phyloP scores from a whole-genome alignment of 2,797 vertebrate genomes.

The Gouania willdenowi region DNA sequence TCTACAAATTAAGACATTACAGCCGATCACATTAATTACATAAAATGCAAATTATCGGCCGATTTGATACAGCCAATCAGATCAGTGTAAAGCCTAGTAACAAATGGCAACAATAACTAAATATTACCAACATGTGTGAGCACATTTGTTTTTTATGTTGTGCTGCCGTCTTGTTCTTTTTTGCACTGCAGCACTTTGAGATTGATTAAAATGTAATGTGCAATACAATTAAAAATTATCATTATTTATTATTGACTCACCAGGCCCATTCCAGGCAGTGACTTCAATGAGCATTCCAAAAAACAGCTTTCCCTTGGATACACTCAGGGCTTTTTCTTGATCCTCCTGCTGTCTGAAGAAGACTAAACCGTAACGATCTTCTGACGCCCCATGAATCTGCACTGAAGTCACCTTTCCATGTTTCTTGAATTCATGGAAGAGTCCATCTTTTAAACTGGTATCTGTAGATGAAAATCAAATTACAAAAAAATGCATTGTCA shows the following conservation, averaged over 20 bases:
- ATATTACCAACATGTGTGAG: too few relatives aligned
- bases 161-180: too few relatives aligned
- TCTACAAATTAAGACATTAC: too few relatives aligned
- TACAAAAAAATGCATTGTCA: neutral
- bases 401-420: constrained; percentile 98
- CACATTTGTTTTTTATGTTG: too few relatives aligned
- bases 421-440: constrained; percentile 99
- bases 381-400: constrained; percentile 94
- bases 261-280: constrained; percentile 96
- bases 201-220: too few relatives aligned
- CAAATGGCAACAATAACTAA: too few relatives aligned
- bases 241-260: constrained; percentile 64
- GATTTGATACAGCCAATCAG: too few relatives aligned
- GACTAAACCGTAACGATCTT: constrained; percentile 95
- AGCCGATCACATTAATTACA: too few relatives aligned
- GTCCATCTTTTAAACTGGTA: constrained; percentile 98
- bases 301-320: constrained; percentile 98
- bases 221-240: neutral
- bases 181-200: too few relatives aligned
- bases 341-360: constrained; percentile 99
- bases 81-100: too few relatives aligned
- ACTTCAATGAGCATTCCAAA: constrained; percentile 99
- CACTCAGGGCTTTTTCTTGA: constrained; percentile 95
- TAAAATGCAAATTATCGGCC: too few relatives aligned
- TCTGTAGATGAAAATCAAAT: constrained; percentile 64